Percentiles rank a stretch among this genome's conserved stretches.
phyloP scores from a whole-genome alignment of 1,140 invertebrate species.

The Zeugodacus cucurbitae region DNA sequence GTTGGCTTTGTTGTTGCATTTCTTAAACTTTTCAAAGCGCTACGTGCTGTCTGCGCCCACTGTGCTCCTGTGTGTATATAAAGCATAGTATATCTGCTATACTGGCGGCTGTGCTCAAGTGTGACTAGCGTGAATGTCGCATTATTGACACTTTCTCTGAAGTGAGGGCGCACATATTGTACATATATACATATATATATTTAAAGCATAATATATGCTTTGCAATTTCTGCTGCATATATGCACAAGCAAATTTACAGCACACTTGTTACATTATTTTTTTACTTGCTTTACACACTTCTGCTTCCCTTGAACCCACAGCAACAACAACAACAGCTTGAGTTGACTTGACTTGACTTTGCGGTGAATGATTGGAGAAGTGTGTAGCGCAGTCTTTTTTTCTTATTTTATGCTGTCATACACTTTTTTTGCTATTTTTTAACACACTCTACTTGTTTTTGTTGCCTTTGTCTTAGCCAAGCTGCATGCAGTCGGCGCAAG shows the following conservation, averaged over 20 bases:
- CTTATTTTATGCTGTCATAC: not conserved
- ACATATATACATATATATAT: not conserved
- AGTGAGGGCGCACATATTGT: not conserved
- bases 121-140: not conserved
- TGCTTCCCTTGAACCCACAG: not conserved
- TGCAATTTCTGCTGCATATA: not conserved
- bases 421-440: not conserved
- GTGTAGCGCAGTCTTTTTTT: not conserved
- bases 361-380: conserved; percentile 34
- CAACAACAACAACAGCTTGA: not conserved
- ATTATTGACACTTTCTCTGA: conserved; percentile 24
- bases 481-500: not conserved
- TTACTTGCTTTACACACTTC: not conserved
- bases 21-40: not conserved
- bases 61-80: not conserved
- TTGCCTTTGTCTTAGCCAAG: not conserved
- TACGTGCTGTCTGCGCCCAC: not conserved
- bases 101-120: not conserved
- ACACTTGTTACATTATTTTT: conserved; percentile 1
- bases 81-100: not conserved
- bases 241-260: not conserved
- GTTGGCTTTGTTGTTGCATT: not conserved
- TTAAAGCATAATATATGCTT: not conserved
- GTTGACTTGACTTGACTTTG: conserved; percentile 32
- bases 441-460: not conserved